Conservation (phyloP, 92 coral and sea anemone species). For the Siderastrea radians region DNA sequence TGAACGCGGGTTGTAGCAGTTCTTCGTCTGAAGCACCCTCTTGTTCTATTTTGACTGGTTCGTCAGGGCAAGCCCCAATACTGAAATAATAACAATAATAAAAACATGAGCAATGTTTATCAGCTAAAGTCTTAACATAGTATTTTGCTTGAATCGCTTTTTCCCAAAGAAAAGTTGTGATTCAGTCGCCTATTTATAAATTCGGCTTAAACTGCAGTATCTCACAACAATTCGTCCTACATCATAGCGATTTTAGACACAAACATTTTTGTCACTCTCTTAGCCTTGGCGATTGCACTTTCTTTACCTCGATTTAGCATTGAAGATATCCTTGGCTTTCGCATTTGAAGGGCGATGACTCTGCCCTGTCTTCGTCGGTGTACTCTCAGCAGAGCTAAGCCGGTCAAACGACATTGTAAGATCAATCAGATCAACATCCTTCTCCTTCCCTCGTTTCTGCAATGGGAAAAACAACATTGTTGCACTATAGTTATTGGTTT, state of each 20-base stretch:
- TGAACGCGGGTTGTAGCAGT: conserved; percentile 5
- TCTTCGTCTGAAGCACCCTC: conserved; percentile 8
- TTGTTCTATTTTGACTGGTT: background rate
- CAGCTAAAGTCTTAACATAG: background rate
- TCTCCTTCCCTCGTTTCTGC: background rate
- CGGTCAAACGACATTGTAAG: conserved; percentile 20
- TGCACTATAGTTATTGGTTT: background rate
- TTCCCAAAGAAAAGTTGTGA: background rate
- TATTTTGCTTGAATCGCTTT: background rate
- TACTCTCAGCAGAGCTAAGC: conserved; percentile 46
- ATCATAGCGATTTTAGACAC: background rate
- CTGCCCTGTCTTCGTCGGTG: conserved; percentile 23
- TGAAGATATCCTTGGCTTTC: conserved; percentile 27
- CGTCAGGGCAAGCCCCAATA: conserved; percentile 1
- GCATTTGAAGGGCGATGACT: background rate
- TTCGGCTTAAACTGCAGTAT: conserved; percentile 6
- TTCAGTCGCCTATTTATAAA: conserved; percentile 3
- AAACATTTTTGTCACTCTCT: background rate
- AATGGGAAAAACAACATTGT: background rate
- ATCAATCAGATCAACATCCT: conserved; percentile 14
- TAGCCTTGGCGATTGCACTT: conserved; percentile 3
- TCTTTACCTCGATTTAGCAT: conserved; percentile 10
- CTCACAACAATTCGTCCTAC: background rate
- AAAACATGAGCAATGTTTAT: background rate
- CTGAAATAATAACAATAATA: conserved; percentile 8